Base-by-base conservation (phyloP, 2,797 vertebrate genomes). In the Alcedo quadribrachys region DNA sequence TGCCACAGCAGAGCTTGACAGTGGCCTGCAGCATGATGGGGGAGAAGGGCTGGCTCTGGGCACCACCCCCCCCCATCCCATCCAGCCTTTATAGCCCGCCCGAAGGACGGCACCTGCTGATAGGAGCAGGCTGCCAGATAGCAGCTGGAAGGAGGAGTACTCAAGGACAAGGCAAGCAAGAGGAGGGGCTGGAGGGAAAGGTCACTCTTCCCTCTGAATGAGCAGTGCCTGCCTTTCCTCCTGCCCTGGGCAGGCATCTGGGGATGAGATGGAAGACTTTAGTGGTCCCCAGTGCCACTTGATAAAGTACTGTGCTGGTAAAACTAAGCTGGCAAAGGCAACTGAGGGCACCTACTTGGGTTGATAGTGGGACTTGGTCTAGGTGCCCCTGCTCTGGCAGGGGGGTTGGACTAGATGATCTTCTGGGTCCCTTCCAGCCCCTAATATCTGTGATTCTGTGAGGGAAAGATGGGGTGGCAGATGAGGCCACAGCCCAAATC, bases 1-100 rank as follows among this genome's bases (percentile, higher is more conserved):
- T 98, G 82, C 98, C 98, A 63, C 98, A 98, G 97, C 98, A 98
- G 75, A 98, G 98, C 94, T 98, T 98, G 18, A 98, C 79, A 17
- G 98, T 97, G 61, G 98, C 98, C 45, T 82, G 97, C 94, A 98
- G 96, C 98, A 98, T 98, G 78, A 51, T 90, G 77, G 57, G 17
- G 68, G 75, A 62, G 57, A 8, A 1, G 96, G 63, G 57, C n/a
- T 42, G 58, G 54, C 51, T 61, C 35, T 2, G 10, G 51, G 30
- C 51, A 45, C 71, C n/a, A n/a, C n/a, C n/a, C 15, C 9, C 7
- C 61, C 13, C 42, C 30, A 25, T 45, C n/a, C 32, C 35, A 9
- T 27, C 21, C 1, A 1, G 73, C 68, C 88, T 98, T 98, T 98
- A 98, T 98, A 98, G 18, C 46, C 8, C 2, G 33, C 11, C 30